phyloP scores from a whole-genome alignment of 2,888 invertebrate species.

The Oscheius sp. region DNA sequence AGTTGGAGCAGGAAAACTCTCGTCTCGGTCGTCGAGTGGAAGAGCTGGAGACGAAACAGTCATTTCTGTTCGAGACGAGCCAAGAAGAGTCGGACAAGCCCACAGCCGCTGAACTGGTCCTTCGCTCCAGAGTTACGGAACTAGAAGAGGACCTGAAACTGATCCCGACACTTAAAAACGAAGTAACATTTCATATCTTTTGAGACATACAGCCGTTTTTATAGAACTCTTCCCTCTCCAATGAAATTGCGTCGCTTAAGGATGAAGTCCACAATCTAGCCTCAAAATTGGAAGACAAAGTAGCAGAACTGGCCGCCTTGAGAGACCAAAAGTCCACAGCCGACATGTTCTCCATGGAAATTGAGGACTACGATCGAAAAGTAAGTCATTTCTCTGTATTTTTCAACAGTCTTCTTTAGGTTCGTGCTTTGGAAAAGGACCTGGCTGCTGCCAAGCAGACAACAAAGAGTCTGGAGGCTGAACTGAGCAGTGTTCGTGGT shows the following conservation, averaged over 20 bases:
- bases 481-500: constrained; percentile 3
- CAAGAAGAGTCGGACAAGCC: constrained; percentile 12
- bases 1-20: constrained; percentile 13
- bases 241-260: neutral
- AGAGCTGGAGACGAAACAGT: constrained; percentile 33
- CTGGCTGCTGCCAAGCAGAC: neutral
- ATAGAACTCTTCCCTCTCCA: neutral
- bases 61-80: constrained; percentile 23
- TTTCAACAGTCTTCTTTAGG: constrained; percentile 23
- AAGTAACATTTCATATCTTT: neutral
- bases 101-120: constrained; percentile 32
- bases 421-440: constrained; percentile 32
- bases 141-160: constrained; percentile 25
- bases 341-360: constrained; percentile 50
- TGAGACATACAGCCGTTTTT: neutral
- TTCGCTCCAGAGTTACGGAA: constrained; percentile 23
- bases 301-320: constrained; percentile 26
- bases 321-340: constrained; percentile 35
- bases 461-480: constrained; percentile 1
- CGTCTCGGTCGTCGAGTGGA: constrained; percentile 11
- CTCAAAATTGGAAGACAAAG: constrained; percentile 28
- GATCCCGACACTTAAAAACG: constrained; percentile 1
- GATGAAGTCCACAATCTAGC: neutral
- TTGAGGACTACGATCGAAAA: constrained; percentile 54
- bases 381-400: constrained; percentile 3